A percentile compares a stretch with the other conserved stretches of the same genome.
phyloP scores from a whole-genome alignment of 1,140 invertebrate species.

The Acromyrmex heyeri region DNA sequence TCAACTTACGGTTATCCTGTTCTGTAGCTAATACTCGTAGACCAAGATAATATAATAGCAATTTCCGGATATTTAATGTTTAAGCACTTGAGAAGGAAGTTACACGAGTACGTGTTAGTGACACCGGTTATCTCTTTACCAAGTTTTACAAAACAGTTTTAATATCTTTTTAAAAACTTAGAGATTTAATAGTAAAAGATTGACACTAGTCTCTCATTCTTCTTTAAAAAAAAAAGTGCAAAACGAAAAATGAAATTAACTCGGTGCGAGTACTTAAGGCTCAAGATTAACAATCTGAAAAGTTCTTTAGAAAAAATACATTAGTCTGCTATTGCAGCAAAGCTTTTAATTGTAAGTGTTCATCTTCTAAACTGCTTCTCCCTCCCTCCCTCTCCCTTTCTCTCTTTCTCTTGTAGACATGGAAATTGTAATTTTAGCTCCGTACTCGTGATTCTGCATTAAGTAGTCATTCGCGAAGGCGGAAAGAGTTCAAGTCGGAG shows the following conservation, averaged over 20 bases:
- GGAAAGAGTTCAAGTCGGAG: background rate
- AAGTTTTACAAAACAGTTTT: background rate
- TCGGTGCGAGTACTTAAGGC: slow-evolving; percentile 1
- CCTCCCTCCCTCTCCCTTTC: background rate
- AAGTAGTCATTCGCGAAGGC: slow-evolving; percentile 47
- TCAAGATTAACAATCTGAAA: slow-evolving; percentile 6
- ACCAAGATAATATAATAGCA: slow-evolving; percentile 36
- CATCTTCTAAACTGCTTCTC: slow-evolving; percentile 44
- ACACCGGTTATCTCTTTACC: slow-evolving; percentile 1
- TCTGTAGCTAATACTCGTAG: background rate
- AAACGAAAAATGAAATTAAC: slow-evolving; percentile 43
- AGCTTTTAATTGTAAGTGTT: slow-evolving; percentile 47
- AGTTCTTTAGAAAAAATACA: slow-evolving; percentile 27
- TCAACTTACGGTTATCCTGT: background rate
- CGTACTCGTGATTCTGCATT: slow-evolving; percentile 47
- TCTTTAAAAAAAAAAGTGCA: background rate
- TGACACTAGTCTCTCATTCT: background rate
- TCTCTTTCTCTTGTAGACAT: background rate
- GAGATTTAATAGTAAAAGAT: slow-evolving; percentile 1
- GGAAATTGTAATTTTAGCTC: slow-evolving; percentile 25
- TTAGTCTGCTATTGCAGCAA: slow-evolving; percentile 22
- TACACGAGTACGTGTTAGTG: background rate
- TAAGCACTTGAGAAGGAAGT: background rate
- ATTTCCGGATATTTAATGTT: slow-evolving; percentile 30
- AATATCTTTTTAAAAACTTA: slow-evolving; percentile 13